Conservation (phyloP, 2,888 invertebrate species). For the Stenolophus ochropezus region DNA sequence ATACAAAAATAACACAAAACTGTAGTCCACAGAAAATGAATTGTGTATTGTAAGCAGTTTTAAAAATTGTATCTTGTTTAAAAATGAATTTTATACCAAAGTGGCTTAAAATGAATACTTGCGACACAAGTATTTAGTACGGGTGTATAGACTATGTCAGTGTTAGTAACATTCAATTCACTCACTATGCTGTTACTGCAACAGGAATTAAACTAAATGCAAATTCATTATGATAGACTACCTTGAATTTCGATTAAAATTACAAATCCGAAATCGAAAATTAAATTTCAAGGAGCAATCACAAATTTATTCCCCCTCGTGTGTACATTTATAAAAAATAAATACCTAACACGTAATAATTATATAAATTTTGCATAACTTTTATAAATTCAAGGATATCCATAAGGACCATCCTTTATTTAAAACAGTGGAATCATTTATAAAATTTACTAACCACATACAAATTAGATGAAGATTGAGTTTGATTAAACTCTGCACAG, state of each 20-base stretch:
- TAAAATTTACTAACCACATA: conserved; percentile 42
- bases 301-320: neutral
- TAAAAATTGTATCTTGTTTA: conserved; percentile 13
- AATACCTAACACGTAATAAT: conserved; percentile 39
- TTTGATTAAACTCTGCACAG: conserved; percentile 19
- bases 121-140: conserved; percentile 29
- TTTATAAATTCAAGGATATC: conserved; percentile 38
- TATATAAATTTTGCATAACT: conserved; percentile 47
- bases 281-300: neutral
- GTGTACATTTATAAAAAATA: conserved; percentile 40
- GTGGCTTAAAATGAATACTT: conserved; percentile 16
- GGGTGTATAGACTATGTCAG: conserved; percentile 35
- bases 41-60: conserved; percentile 37
- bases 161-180: conserved; percentile 39
- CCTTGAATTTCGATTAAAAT: neutral
- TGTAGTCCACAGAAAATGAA: conserved; percentile 39
- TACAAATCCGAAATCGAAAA: neutral
- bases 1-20: conserved; percentile 51
- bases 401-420: conserved; percentile 1
- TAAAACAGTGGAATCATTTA: conserved; percentile 44
- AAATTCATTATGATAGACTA: neutral
- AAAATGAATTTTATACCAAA: conserved; percentile 36
- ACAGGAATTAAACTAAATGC: conserved; percentile 14
- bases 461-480: conserved; percentile 38
- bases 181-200: conserved; percentile 18